phyloP scores from a whole-genome alignment of 2,797 vertebrate genomes.

The Poeciliopsis gracilis region DNA sequence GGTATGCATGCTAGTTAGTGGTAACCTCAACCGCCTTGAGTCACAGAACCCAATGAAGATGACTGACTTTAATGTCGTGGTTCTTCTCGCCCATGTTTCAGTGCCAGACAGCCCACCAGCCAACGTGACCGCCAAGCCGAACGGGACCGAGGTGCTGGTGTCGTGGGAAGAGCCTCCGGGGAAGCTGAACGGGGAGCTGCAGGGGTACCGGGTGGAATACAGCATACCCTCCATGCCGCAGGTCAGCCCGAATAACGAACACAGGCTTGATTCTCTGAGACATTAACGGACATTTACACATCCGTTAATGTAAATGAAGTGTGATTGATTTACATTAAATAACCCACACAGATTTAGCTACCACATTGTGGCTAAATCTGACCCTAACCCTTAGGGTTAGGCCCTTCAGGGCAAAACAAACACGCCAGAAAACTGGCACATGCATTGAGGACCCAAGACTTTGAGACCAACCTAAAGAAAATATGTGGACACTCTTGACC shows the following conservation, averaged over 20 bases:
- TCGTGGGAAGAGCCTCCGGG: constrained; percentile 82
- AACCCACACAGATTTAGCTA: background rate
- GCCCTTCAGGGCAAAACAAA: background rate
- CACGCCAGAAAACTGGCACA: background rate
- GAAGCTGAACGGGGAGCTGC: constrained; percentile 84
- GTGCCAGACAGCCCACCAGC: constrained; percentile 85
- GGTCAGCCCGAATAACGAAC: constrained; percentile 68
- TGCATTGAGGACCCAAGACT: too few species aligned
- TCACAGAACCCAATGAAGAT: too few species aligned
- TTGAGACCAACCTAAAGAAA: too few species aligned
- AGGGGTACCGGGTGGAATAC: constrained; percentile 87
- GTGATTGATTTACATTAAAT: too few species aligned
- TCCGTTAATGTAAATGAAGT: too few species aligned
- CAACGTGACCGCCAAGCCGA: constrained; percentile 81
- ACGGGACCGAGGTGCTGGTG: constrained; percentile 83
- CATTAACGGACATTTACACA: background rate
- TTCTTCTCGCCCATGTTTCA: constrained; percentile 48
- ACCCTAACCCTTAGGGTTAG: too few species aligned
- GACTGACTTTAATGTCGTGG: background rate
- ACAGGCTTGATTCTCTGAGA: background rate
- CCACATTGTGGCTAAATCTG: background rate
- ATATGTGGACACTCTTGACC: too few species aligned
- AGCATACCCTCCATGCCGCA: constrained; percentile 75
- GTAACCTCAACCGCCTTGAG: too few species aligned
- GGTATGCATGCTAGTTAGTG: too few species aligned